A percentile compares a stretch with the other conserved stretches of the same genome.
Conservation (phyloP, 2,888 invertebrate species). For the Epicampocera succincta region DNA sequence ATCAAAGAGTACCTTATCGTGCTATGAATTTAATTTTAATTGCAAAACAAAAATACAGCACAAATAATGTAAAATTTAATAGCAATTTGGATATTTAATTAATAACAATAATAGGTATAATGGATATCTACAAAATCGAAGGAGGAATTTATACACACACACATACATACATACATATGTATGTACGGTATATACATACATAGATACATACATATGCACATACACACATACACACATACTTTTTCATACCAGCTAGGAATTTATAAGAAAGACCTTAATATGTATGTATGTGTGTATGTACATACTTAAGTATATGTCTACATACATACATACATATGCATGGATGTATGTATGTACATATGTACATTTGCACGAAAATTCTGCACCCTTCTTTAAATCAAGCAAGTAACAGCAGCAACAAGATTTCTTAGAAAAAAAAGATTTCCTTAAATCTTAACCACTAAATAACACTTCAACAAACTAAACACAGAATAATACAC, state of each 20-base stretch:
- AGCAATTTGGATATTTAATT: no score
- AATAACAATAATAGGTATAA: no score
- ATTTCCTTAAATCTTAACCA: conserved; percentile 12
- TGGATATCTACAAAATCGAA: no score
- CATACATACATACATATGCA: neutral
- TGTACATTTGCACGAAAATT: no score
- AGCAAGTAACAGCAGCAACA: neutral
- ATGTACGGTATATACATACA: neutral
- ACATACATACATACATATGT: neutral
- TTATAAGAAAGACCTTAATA: no score
- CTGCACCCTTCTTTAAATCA: neutral
- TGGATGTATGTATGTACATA: neutral
- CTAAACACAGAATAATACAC: conserved; percentile 11
- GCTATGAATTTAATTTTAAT: no score
- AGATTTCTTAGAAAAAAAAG: conserved; percentile 25
- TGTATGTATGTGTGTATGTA: neutral
- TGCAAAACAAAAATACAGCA: no score
- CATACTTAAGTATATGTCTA: neutral
- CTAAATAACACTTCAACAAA: neutral
- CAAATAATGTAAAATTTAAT: no score
- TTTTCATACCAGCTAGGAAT: no score
- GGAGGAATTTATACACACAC: no score
- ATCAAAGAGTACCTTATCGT: no score
- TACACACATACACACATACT: neutral
- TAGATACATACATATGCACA: neutral